Conservation (phyloP, 1,140 invertebrate genomes). For the Brachionus asplanchnoidis region DNA sequence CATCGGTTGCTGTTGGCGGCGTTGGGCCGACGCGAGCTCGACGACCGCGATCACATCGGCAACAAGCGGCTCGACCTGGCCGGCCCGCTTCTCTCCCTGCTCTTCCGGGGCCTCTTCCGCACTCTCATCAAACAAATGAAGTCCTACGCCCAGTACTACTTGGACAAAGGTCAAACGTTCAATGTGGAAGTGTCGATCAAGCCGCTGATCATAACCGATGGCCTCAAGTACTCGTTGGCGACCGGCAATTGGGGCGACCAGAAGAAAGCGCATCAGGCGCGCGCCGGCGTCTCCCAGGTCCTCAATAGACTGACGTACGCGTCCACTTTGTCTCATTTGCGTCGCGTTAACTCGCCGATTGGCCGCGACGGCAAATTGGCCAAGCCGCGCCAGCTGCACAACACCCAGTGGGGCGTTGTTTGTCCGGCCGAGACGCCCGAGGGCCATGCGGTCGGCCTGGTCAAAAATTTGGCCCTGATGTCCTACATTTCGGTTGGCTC, state of each 20-base stretch:
- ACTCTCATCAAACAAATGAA: conserved; percentile 64
- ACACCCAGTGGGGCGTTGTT: conserved; percentile 98
- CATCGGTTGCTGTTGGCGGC: conserved; percentile 86
- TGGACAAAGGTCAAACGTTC: conserved; percentile 95
- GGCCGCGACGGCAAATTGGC: conserved; percentile 96
- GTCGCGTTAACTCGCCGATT: conserved; percentile 94
- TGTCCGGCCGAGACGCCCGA: conserved; percentile 98
- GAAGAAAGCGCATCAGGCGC: conserved; percentile 95
- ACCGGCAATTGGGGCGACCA: conserved; percentile 99
- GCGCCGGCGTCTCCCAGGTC: conserved; percentile 82
- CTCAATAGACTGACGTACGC: conserved; percentile 81
- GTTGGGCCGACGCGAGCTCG: conserved; percentile 86
- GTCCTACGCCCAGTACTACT: conserved; percentile 97
- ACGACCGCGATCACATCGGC: conserved; percentile 98
- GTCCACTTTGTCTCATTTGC: conserved; percentile 91
- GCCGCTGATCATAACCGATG: conserved; percentile 94
- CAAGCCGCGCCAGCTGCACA: conserved; percentile 93
- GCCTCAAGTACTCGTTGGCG: conserved; percentile 90
- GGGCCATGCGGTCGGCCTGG: conserved; percentile 69
- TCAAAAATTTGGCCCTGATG: conserved; percentile 97
- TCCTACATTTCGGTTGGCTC: conserved; percentile 98
- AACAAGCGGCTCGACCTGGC: conserved; percentile 96
- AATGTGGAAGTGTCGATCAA: conserved; percentile 94
- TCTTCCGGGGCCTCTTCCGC: conserved; percentile 68
- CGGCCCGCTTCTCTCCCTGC: conserved; percentile 86